Conservation (phyloP, 2,888 invertebrate species). For the Dilophus febrilis region DNA sequence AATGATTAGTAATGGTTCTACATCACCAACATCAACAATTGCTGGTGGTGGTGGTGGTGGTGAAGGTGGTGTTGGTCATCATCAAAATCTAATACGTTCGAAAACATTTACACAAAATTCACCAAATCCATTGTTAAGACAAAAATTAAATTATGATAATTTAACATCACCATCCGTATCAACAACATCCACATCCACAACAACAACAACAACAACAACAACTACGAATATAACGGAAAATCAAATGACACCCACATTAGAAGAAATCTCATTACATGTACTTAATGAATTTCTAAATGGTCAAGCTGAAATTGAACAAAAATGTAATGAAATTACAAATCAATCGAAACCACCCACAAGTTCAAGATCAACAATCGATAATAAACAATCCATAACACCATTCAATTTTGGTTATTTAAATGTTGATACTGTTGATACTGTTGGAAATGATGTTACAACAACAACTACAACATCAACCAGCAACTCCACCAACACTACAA, state of each 20-base stretch:
- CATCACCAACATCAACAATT: neutral
- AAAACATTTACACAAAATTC: slow-evolving; percentile 54
- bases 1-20: neutral
- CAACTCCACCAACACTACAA: too few relatives aligned
- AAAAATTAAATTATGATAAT: slow-evolving; percentile 21
- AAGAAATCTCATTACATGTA: slow-evolving; percentile 58
- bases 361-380: slow-evolving; percentile 4
- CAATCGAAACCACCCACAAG: neutral
- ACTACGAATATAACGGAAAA: slow-evolving; percentile 27
- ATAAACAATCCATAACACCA: slow-evolving; percentile 6
- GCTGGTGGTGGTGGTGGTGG: neutral
- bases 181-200: too few relatives aligned
- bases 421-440: slow-evolving; percentile 13
- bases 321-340: slow-evolving; percentile 25
- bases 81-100: slow-evolving; percentile 33
- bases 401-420: slow-evolving; percentile 24
- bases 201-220: too few relatives aligned
- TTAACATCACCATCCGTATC: too few relatives aligned
- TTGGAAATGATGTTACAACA: too few relatives aligned
- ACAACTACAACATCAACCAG: too few relatives aligned
- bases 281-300: slow-evolving; percentile 48
- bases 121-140: slow-evolving; percentile 36
- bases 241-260: slow-evolving; percentile 45
- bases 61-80: slow-evolving; percentile 2
- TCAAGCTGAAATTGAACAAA: slow-evolving; percentile 48